These are phyloP conservation scores for Oenanthe melanoleuca DNA, from an alignment of 2,113 vertebrate genomes.

Conservation along the genomic window DNA sequence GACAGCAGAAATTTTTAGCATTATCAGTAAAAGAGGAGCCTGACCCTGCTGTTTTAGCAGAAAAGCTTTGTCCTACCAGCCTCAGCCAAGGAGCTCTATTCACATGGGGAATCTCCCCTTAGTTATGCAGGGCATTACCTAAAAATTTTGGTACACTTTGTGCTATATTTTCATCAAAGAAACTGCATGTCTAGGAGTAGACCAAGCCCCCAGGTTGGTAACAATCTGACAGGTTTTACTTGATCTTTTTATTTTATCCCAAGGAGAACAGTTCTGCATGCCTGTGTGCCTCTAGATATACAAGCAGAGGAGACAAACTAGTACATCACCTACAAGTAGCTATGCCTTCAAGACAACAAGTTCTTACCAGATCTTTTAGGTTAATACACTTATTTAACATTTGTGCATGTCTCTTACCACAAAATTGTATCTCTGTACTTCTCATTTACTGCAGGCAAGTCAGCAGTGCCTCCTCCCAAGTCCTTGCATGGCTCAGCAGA, in stretches of 20 bases:
- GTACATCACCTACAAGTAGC: background rate
- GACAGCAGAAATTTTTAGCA: background rate
- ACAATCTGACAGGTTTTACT: background rate
- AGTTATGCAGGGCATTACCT: background rate
- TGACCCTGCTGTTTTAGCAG: background rate
- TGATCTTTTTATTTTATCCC: background rate
- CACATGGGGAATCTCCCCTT: background rate
- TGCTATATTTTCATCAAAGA: background rate
- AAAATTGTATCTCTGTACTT: background rate
- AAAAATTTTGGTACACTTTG: background rate
- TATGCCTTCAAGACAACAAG: background rate
- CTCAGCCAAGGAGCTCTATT: background rate
- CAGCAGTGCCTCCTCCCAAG: background rate
- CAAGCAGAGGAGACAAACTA: background rate
- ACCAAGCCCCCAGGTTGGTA: rapidly evolving
- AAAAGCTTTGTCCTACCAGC: background rate
- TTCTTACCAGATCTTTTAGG: background rate
- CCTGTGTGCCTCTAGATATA: background rate
- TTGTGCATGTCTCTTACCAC: background rate
- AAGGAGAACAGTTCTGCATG: rapidly evolving
- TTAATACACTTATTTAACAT: background rate
- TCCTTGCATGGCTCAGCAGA: background rate
- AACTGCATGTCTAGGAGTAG: background rate
- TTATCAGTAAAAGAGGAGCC: background rate
- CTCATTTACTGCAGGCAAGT: background rate